Conservation (phyloP, 2,797 vertebrate species). For the Centropyge bicolor region DNA sequence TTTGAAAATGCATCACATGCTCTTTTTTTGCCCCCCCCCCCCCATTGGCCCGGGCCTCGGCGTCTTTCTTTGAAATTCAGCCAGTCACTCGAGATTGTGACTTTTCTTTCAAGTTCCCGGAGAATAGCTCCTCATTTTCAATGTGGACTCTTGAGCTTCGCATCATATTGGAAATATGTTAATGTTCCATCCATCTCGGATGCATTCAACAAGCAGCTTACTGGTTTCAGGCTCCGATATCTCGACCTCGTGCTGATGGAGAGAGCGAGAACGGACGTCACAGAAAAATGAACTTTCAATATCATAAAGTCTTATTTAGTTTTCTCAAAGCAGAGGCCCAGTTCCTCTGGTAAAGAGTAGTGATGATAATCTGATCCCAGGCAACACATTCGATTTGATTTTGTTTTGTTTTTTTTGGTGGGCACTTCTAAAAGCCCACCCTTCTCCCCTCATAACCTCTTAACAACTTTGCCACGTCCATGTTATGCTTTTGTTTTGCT, state of each 20-base stretch:
- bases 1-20: constrained; percentile 68
- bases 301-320: background rate
- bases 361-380: background rate
- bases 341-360: too few relatives aligned
- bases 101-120: constrained; percentile 58
- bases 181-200: constrained; percentile 44
- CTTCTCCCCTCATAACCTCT: constrained; percentile 34
- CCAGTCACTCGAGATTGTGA: constrained; percentile 43
- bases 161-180: constrained; percentile 61
- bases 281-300: constrained; percentile 12
- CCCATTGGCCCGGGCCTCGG: constrained; percentile 14
- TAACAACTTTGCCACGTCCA: constrained; percentile 35
- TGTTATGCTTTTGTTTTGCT: constrained; percentile 65
- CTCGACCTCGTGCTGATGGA: background rate
- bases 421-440: background rate
- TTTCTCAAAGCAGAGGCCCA: background rate
- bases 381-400: constrained; percentile 4
- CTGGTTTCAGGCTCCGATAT: constrained; percentile 11
- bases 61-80: constrained; percentile 57
- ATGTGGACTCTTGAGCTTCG: constrained; percentile 29
- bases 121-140: constrained; percentile 52
- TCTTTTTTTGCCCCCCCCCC: constrained; percentile 3
- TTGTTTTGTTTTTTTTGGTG: background rate
- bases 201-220: constrained; percentile 36
- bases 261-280: background rate